phyloP scores from a whole-genome alignment of 2,113 vertebrate genomes.

The Todiramphus saurophagus region DNA sequence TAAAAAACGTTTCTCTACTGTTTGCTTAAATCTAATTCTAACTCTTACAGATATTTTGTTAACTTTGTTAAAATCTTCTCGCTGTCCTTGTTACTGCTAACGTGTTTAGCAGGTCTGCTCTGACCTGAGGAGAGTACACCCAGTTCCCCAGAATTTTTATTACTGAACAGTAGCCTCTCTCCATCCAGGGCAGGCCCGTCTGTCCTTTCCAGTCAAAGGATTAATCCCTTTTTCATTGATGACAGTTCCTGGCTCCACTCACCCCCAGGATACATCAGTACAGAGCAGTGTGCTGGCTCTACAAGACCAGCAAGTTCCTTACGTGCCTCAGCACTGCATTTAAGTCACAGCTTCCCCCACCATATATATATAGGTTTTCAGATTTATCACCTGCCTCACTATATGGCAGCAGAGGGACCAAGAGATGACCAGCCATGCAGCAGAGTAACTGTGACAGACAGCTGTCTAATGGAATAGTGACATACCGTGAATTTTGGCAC shows the following conservation, averaged over 20 bases:
- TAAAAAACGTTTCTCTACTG: neutral
- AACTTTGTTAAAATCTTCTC: neutral
- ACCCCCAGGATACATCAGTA: neutral
- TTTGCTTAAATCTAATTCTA: neutral
- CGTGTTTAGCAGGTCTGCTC: neutral
- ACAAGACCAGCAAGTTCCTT: neutral
- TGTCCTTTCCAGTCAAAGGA: neutral
- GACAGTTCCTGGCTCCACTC: neutral
- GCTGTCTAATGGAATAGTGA: neutral
- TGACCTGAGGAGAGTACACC: neutral
- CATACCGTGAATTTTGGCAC: neutral
- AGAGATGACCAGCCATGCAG: neutral
- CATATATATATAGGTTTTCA: neutral
- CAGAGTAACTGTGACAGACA: neutral
- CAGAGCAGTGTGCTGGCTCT: accelerated
- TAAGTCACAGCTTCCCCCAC: neutral
- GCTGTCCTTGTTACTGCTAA: neutral
- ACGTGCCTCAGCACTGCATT: neutral
- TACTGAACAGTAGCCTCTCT: neutral
- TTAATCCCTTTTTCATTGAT: neutral
- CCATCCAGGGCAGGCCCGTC: neutral
- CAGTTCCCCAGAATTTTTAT: neutral
- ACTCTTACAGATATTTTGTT: neutral
- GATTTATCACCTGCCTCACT: neutral
- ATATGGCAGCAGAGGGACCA: neutral